Evolutionary conservation across 2,113 vertebrate genomes (phyloP).

Genomic region (Anguilla japonica): DNA sequence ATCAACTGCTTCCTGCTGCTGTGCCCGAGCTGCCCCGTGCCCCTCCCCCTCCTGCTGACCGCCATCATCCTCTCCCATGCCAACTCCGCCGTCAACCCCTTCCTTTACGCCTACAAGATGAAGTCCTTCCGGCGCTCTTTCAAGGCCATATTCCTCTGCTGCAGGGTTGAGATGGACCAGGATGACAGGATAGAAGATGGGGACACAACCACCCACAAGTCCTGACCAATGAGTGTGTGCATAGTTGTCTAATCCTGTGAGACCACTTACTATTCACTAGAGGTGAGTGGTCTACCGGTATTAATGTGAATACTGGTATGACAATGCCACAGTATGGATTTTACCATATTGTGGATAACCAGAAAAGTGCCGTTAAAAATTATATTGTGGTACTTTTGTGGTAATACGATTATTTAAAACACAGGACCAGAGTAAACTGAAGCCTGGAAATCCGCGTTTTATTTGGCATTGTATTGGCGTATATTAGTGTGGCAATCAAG

Average conservation of each 20-base stretch:
- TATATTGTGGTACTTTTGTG: too few species aligned
- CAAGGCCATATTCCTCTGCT: conserved; percentile 65
- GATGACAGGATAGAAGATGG: conserved; percentile 25
- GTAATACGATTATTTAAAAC: too few species aligned
- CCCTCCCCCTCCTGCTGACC: conserved; percentile 61
- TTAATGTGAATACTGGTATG: too few species aligned
- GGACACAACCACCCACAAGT: not conserved
- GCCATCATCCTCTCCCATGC: conserved; percentile 73
- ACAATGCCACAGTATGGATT: too few species aligned
- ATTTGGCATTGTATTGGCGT: too few species aligned
- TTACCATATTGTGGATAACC: too few species aligned
- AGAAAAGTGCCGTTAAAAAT: too few species aligned
- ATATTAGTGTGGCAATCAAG: too few species aligned
- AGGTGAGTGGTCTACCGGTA: too few species aligned
- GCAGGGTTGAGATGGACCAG: conserved; percentile 29
- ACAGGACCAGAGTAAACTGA: too few species aligned
- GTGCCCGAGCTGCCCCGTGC: conserved; percentile 59
- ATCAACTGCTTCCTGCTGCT: conserved; percentile 75
- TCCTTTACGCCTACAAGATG: conserved; percentile 76
- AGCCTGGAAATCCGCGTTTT: too few species aligned
- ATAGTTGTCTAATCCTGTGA: not conserved
- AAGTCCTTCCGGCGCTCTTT: conserved; percentile 71
- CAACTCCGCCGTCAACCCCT: conserved; percentile 72
- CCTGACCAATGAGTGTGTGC: conserved; percentile 2
- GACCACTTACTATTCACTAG: not conserved